Evolutionary conservation across 2,888 invertebrate species (phyloP), one percentile per base, ranked within the genome.

Genomic region (Sabatieria punctata): DNA sequence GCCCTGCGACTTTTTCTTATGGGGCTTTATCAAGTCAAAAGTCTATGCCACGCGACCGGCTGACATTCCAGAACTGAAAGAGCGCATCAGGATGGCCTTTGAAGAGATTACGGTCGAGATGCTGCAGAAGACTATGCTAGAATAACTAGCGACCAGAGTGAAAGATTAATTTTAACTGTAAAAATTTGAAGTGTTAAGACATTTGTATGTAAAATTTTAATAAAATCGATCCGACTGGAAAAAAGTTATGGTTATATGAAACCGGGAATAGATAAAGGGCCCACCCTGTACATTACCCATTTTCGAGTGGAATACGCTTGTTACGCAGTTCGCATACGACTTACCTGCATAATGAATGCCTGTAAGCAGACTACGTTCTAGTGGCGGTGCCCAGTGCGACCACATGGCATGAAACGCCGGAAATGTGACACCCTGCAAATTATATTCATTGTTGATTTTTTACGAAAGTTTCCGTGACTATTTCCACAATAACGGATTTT

Each of bases 331-430:
- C n/a, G 8, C 8, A 30, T 30, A 11, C 30, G 8, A 15, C 45
- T 11, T 21, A 50, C 63, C 64, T 4, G 64, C 65, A 54, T 60
- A 64, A 18, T 59, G 59, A 40, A 65, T 75, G 26, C 85, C 85
- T 13, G 84, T 85, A 67, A 89, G 81, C 66, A 82, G 82, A 44
- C 82, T 83, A 57, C 88, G 75, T 65, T 91, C 91, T 57, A 83
- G 66, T 1, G 86, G 88, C 4, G 89, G 89, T 44, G 88, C 82
- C 91, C 91, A 91, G 53, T 78, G 75, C 0, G 88, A 84, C 59
- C 89, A 71, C 79, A 91, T 80, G 19, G 81, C 80, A 66, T 89
- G 85, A 85, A 89, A 86, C 0, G 86, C 81, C 18, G 91, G 91
- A 68, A 85, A 88, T 6, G 85, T 85, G 4, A 86, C 85, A 22